Percentiles rank a stretch among this genome's conserved stretches.
These are phyloP conservation scores for Parelbella ahira DNA, from an alignment of 2,888 invertebrate species.

Conservation along the genomic window DNA sequence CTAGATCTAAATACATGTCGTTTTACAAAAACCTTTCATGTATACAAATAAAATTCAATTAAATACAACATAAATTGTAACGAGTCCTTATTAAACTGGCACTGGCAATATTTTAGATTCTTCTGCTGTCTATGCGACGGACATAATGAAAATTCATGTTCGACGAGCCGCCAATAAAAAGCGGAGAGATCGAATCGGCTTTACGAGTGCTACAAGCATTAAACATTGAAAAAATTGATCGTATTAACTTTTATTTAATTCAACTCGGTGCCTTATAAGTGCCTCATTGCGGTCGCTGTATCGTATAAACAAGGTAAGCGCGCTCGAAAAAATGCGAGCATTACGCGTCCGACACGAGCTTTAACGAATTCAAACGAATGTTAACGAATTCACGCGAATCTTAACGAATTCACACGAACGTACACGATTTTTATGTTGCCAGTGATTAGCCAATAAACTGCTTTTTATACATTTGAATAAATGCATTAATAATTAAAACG, in stretches of 20 bases:
- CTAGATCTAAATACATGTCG: too few species aligned
- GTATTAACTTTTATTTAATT: slow-evolving; percentile 40
- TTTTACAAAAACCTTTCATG: too few species aligned
- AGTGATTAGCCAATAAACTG: too few species aligned
- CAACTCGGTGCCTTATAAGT: slow-evolving; percentile 40
- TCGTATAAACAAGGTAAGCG: slow-evolving; percentile 5
- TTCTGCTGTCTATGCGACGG: slow-evolving; percentile 8
- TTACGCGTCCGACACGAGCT: background rate
- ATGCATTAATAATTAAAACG: too few species aligned
- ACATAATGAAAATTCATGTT: slow-evolving; percentile 22
- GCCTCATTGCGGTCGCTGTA: slow-evolving; percentile 26
- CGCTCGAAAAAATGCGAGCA: slow-evolving; percentile 1
- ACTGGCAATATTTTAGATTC: slow-evolving; percentile 6
- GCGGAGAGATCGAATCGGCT: slow-evolving; percentile 16
- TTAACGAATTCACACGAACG: too few species aligned
- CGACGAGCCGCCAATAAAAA: slow-evolving; percentile 20
- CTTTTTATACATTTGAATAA: too few species aligned
- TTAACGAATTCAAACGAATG: slow-evolving; percentile 1
- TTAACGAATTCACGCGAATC: too few species aligned
- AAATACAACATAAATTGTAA: slow-evolving; percentile 6
- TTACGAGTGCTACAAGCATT: slow-evolving; percentile 8
- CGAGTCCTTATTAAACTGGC: slow-evolving; percentile 3
- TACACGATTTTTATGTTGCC: too few species aligned
- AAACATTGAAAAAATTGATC: slow-evolving; percentile 32
- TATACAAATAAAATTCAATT: too few species aligned